A percentile compares a stretch with the other conserved stretches of the same genome.
Conservation (phyloP, 1,140 invertebrate genomes). For the Myzus persicae region DNA sequence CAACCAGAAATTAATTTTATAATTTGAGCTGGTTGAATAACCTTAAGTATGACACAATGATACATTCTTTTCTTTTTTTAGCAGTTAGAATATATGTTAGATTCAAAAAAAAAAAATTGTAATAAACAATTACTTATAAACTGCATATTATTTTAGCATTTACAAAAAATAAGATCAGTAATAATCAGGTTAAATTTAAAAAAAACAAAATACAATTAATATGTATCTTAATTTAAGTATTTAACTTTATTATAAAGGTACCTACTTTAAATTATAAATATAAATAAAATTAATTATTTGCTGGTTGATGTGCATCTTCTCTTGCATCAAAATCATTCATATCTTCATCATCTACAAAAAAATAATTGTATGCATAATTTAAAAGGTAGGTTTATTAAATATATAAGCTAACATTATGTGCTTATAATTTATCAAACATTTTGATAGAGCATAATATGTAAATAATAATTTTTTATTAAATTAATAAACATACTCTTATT, state of each 20-base stretch:
- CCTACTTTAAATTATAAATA: constrained; percentile 9
- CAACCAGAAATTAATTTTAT: neutral
- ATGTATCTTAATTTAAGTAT: neutral
- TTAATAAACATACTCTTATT: neutral
- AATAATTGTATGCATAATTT: neutral
- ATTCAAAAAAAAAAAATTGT: neutral
- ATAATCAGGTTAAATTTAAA: neutral
- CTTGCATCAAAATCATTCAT: constrained; percentile 31
- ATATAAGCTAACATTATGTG: neutral
- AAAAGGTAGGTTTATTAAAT: neutral
- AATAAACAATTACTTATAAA: neutral
- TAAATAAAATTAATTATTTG: neutral
- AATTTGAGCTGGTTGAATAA: constrained; percentile 2
- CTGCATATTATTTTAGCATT: neutral
- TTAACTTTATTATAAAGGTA: neutral
- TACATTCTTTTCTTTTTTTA: neutral
- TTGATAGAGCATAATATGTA: neutral
- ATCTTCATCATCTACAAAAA: constrained; percentile 45
- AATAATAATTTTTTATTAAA: neutral
- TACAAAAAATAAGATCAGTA: neutral
- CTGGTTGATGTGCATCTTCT: neutral
- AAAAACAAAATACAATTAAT: neutral
- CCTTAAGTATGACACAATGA: neutral
- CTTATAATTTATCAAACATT: neutral
- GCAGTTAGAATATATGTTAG: too few species aligned